Evolutionary conservation across 2,888 invertebrate species (phyloP).

Genomic region (Eumacrocentrus americanus): DNA sequence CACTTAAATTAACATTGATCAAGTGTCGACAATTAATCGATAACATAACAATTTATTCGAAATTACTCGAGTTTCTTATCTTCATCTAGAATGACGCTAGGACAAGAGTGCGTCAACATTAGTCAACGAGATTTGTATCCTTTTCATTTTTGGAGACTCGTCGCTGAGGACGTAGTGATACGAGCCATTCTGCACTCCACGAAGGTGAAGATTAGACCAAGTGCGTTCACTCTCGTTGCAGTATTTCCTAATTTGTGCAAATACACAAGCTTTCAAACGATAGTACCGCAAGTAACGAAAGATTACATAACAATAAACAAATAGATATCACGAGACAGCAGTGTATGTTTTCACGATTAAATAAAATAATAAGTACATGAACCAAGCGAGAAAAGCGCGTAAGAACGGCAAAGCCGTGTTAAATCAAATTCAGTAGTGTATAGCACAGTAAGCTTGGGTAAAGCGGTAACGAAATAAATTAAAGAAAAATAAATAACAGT

Average conservation of each 20-base stretch:
- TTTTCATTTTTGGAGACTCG: conserved; percentile 11
- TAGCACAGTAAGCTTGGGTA: conserved; percentile 1
- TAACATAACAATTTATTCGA: not conserved
- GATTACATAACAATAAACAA: not conserved
- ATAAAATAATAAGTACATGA: not conserved
- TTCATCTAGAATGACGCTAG: not conserved
- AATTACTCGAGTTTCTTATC: not conserved
- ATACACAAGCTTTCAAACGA: conserved; percentile 44
- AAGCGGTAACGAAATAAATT: not conserved
- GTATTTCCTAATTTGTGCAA: conserved; percentile 55
- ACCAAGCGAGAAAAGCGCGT: not conserved
- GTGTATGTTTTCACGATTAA: not conserved
- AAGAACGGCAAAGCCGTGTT: not conserved
- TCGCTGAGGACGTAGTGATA: conserved; percentile 14
- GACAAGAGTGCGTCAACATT: not conserved
- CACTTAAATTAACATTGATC: not conserved
- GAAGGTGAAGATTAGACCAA: conserved; percentile 26
- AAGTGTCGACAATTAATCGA: not conserved
- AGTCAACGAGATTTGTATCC: not conserved
- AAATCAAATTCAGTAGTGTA: not conserved
- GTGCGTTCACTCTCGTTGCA: conserved; percentile 53
- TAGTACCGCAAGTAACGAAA: conserved; percentile 16
- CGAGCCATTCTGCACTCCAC: conserved; percentile 10
- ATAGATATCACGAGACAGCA: no score
- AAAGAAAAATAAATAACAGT: no score